Evolutionary conservation across 2,113 vertebrate species (phyloP), one percentile per base, ranked within the genome.

Genomic region (Calyptomena viridis): DNA sequence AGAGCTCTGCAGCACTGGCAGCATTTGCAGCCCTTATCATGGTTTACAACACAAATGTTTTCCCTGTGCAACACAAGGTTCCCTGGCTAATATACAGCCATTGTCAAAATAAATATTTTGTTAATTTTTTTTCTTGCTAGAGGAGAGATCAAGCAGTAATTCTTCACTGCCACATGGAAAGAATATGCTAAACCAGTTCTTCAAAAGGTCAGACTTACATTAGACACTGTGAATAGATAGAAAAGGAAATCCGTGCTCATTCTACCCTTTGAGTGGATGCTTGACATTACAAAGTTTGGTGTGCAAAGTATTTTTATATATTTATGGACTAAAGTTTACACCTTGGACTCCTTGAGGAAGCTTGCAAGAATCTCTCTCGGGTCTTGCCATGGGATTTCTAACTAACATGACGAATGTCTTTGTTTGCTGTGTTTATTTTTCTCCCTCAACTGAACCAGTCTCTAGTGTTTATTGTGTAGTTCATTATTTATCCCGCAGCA

Each of bases 341-440:
- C 12, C 25, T 47, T 47, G 37, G 58, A 20, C 50, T 49, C 27
- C 50, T 31, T 24, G 74, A 81, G 39, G 63, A 90, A 71, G 35
- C 44, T 11, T 28, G 27, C 67, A 49, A 78, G 52, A 27, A 73
- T 42, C 35, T 89, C 82, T 74, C 28, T 64, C 28, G 33, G 22
- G 31, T 59, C 68, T 92, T 67, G 73, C 71, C 69, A 11, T 2
- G 20, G 53, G 85, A 15, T 93, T 88, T 88, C 59, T 44, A 63
- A 73, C 49, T 18, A 91, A 55, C 23, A 3, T 8, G 94, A 40
- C 17, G 31, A 58, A 85, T 77, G 82, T 44, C 66, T 87, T 94
- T 75, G 87, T 97, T 94, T 77, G 68, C 50, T 8, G 35, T 80
- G 90, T 89, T 95, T 95, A 84, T 95, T 96, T 94, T 91, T 55